Conservation (phyloP, 2,888 invertebrate genomes). For the Callinectes sapidus region DNA sequence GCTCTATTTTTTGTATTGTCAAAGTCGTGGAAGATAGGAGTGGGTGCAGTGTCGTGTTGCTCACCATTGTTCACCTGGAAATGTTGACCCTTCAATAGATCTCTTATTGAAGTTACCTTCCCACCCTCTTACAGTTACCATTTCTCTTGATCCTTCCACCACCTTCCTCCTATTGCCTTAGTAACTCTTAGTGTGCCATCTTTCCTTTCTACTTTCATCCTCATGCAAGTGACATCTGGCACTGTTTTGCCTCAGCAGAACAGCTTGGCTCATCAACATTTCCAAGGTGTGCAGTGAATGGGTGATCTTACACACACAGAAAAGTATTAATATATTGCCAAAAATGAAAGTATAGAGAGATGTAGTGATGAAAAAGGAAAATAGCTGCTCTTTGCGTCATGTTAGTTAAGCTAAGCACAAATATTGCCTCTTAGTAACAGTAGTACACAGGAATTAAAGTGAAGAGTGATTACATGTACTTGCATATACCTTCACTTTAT, state of each 20-base stretch:
- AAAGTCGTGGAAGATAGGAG: not conserved
- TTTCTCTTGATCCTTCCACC: too few species aligned
- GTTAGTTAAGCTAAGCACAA: slow-evolving; percentile 1
- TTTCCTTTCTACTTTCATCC: too few species aligned
- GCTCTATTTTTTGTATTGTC: slow-evolving; percentile 10
- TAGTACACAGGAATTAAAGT: not conserved
- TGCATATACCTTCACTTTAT: not conserved
- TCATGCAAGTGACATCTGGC: too few species aligned
- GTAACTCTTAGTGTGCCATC: too few species aligned
- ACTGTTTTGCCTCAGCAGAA: not conserved
- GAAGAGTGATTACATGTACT: not conserved
- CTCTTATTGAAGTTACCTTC: too few species aligned
- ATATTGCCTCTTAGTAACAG: not conserved
- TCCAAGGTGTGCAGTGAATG: not conserved
- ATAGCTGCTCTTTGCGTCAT: not conserved
- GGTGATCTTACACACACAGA: not conserved
- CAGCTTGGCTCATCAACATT: not conserved
- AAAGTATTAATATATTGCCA: not conserved
- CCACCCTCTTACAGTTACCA: too few species aligned
- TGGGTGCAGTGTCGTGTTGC: not conserved
- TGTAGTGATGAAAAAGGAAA: not conserved
- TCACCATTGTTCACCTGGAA: not conserved
- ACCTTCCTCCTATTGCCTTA: too few species aligned
- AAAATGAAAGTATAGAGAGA: not conserved
- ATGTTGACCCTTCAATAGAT: not conserved